Base-by-base conservation (phyloP, 2,113 vertebrate species). In the Crotalus horridus region DNA sequence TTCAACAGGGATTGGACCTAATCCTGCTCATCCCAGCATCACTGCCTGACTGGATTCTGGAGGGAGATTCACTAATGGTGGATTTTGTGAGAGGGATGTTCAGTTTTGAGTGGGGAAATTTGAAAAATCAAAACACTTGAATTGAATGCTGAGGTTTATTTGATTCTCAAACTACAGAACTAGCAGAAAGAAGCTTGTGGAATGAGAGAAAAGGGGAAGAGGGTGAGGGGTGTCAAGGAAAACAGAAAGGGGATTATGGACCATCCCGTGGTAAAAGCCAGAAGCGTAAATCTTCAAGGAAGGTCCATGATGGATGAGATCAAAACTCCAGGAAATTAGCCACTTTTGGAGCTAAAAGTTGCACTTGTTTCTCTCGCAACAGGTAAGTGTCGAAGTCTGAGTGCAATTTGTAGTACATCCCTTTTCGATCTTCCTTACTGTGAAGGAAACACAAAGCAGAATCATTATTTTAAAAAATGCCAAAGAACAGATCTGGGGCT, bases 351-450 rank as follows among this genome's bases (percentile, higher is more conserved):
- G 6, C 58, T 59, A 24, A 0, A 0, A 2, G 23, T 61, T 61
- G 59, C 59, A 61, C 2, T 10, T 7, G 51, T 53, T 8, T 53
- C 1, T 53, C 1, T 9, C 1, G 51, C 51, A 53, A 53, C 51
- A 53, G 0, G 0, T 46, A 4, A 3, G 3, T 43, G 43, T 43
- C 4, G 0, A 4, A 46, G 3, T 46, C 46, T 46, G 46, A 46
- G 23, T 1, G 11, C 61, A 64, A 3, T 3, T 11, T 3, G 9
- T 0, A 64, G 59, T 3, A 29, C 61, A 64, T 64, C 9, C 24
- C 61, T 3, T 26, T 7, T 1, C 0, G 24, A 3, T 0, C 0
- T 23, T 6, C 0, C 0, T 2, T 21, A 0, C 59, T 61, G 24
- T 24, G 59, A 61, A 61, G 59, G 59, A 61, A 61, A 26, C 23